These are phyloP conservation scores for Halcyon malimbica DNA, from an alignment of 2,113 vertebrate genomes.

Conservation along the genomic window DNA sequence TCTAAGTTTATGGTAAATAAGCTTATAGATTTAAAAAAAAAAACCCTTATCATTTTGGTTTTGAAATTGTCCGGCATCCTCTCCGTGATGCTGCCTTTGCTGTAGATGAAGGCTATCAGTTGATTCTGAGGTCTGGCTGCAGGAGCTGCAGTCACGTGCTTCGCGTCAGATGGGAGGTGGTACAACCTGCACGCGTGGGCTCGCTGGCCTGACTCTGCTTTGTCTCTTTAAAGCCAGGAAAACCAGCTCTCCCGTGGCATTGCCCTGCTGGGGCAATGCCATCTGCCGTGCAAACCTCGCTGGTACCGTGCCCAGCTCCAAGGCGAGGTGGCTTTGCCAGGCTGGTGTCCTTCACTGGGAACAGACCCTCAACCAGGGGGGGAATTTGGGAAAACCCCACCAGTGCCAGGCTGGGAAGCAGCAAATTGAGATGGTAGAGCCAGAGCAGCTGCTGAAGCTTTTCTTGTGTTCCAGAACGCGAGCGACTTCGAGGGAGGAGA, in stretches of 20 bases:
- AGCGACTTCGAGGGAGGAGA: constrained; percentile 95
- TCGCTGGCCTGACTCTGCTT: not conserved
- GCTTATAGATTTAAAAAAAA: too few relatives aligned
- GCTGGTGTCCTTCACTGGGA: not conserved
- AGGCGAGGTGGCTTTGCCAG: not conserved
- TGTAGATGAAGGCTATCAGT: not conserved
- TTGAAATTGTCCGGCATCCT: not conserved
- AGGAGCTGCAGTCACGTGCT: not conserved
- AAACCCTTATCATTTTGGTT: not conserved
- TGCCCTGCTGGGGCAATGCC: accelerated
- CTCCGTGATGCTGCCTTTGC: not conserved
- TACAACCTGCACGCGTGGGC: not conserved
- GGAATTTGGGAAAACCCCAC: not conserved
- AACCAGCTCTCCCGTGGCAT: not conserved
- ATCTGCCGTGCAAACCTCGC: not conserved
- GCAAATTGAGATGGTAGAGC: accelerated
- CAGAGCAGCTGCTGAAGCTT: not conserved
- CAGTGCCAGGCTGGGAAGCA: not conserved
- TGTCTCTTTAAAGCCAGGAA: not conserved
- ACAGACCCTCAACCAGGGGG: not conserved
- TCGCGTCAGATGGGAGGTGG: not conserved
- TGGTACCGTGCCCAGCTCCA: not conserved
- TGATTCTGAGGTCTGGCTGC: not conserved
- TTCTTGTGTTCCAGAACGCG: constrained; percentile 83
- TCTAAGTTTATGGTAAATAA: not conserved